phyloP scores from a whole-genome alignment of 2,888 invertebrate genomes.

The Steinernema scapterisci region DNA sequence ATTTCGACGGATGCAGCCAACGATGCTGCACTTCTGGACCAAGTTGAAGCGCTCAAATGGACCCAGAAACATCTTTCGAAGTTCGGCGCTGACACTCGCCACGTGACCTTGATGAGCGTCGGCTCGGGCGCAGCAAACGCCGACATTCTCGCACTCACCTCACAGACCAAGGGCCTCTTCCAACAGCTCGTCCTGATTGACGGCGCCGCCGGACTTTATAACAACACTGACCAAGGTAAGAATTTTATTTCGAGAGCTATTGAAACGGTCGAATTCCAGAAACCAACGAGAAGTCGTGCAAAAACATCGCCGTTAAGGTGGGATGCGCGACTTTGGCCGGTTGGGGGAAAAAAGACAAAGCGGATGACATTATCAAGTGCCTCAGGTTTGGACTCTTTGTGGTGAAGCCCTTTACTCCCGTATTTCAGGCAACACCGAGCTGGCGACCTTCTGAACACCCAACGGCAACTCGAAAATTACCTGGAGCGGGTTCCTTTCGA shows the following conservation, averaged over 20 bases:
- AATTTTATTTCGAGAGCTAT: background rate
- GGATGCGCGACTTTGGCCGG: slow-evolving; percentile 7
- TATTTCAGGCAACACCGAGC: slow-evolving; percentile 18
- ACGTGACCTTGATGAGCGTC: slow-evolving; percentile 17
- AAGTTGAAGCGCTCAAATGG: slow-evolving; percentile 7
- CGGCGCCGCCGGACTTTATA: slow-evolving; percentile 27
- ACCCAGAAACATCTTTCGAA: background rate
- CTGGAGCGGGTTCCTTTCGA: slow-evolving; percentile 19
- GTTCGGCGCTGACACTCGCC: slow-evolving; percentile 2
- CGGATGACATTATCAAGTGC: background rate
- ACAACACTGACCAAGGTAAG: slow-evolving; percentile 17
- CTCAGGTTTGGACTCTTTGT: no score
- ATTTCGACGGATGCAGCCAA: background rate
- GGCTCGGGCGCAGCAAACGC: slow-evolving; percentile 8
- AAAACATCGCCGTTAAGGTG: slow-evolving; percentile 16
- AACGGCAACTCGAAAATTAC: slow-evolving; percentile 19
- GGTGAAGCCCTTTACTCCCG: no score
- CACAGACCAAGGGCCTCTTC: slow-evolving; percentile 26
- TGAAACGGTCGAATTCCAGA: background rate
- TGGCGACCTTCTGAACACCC: background rate
- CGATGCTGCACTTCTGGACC: slow-evolving; percentile 3
- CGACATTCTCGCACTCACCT: background rate
- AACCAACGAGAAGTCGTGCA: background rate
- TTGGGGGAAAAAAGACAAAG: slow-evolving; percentile 22
- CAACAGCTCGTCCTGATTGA: slow-evolving; percentile 20